A percentile compares a stretch with the other conserved stretches of the same genome.
Conservation (phyloP, 2,888 invertebrate genomes). For the Leucania comma region DNA sequence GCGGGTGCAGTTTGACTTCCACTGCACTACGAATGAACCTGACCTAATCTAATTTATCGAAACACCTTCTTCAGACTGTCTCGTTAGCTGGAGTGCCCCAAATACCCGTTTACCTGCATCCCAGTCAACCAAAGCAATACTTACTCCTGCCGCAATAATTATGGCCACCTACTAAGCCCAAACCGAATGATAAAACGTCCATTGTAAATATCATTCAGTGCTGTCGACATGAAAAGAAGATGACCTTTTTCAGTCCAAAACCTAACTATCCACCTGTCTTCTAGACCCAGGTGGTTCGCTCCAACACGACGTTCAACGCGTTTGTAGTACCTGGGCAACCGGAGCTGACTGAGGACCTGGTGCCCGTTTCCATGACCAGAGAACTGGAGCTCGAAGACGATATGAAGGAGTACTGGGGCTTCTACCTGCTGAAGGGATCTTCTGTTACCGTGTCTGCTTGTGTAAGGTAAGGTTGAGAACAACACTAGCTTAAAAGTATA, state of each 20-base stretch:
- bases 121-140: too few species aligned
- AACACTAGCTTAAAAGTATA: not conserved
- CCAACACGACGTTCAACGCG: conserved; percentile 94
- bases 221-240: not conserved
- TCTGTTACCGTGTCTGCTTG: conserved; percentile 94
- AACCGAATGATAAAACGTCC: too few species aligned
- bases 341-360: conserved; percentile 88
- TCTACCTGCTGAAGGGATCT: conserved; percentile 94
- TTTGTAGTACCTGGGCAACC: conserved; percentile 93
- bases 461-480: conserved; percentile 90
- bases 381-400: conserved; percentile 94
- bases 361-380: conserved; percentile 93
- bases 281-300: conserved; percentile 93
- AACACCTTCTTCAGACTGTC: too few species aligned
- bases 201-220: not conserved
- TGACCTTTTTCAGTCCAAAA: not conserved
- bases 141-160: too few species aligned
- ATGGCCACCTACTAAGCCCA: too few species aligned
- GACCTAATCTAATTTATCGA: too few species aligned
- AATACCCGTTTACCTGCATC: too few species aligned
- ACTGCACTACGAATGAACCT: too few species aligned
- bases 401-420: conserved; percentile 96
- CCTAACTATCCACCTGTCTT: conserved; percentile 5
- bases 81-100: too few species aligned
- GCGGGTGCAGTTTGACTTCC: too few species aligned